These are phyloP conservation scores for Fulmarus glacialis DNA, from an alignment of 2,113 vertebrate species.

Conservation along the genomic window DNA sequence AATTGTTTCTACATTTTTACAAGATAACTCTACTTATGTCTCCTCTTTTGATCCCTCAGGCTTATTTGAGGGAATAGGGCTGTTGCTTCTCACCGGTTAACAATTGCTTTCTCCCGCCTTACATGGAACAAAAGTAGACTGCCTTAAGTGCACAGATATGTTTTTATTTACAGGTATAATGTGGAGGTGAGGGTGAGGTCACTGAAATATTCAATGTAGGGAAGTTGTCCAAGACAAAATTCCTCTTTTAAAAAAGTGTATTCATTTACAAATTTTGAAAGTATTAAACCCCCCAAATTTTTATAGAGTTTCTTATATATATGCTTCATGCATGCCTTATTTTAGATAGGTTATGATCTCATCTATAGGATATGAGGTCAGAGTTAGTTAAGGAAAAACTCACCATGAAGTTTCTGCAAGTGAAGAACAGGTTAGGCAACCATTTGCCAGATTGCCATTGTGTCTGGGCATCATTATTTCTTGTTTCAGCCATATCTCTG, in stretches of 20 bases:
- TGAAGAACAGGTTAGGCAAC: background rate
- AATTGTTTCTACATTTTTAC: background rate
- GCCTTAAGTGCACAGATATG: background rate
- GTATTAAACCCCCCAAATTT: rapidly evolving
- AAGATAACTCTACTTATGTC: background rate
- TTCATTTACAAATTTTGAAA: background rate
- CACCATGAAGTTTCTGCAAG: background rate
- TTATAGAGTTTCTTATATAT: background rate
- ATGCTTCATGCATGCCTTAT: background rate
- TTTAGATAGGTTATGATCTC: background rate
- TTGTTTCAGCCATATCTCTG: background rate
- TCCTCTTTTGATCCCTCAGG: background rate
- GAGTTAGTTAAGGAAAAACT: background rate
- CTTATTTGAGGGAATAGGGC: background rate
- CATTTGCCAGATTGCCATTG: background rate
- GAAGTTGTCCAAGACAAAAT: background rate
- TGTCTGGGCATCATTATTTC: background rate
- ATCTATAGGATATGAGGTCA: background rate
- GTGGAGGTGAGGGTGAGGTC: background rate
- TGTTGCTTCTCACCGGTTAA: background rate
- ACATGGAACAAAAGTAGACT: background rate
- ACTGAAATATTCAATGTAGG: background rate
- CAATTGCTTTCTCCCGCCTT: background rate
- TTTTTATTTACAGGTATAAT: background rate
- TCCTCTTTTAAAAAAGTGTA: rapidly evolving